A percentile compares a stretch with the other conserved stretches of the same genome.
Evolutionary conservation across 2,113 vertebrate genomes (phyloP).

Genomic region (Carassius auratus): DNA sequence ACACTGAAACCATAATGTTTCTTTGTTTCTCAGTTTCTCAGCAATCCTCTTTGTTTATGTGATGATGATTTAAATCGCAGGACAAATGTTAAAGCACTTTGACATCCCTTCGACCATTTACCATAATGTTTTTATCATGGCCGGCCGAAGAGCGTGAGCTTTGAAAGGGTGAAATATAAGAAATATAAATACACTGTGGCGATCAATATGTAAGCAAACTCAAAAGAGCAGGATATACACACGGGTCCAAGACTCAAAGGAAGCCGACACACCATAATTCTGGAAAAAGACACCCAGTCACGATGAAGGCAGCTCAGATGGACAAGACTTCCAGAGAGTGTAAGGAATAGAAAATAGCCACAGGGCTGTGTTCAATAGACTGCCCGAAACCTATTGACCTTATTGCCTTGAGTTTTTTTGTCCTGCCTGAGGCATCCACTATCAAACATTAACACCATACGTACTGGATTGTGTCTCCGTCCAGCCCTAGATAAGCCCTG

Average conservation of each 20-base stretch:
- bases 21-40: background rate
- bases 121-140: conserved; percentile 26
- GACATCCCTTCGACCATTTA: background rate
- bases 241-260: conserved; percentile 1
- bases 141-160: background rate
- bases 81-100: conserved; percentile 11
- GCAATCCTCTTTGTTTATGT: background rate
- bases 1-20: background rate
- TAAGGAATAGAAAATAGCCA: conserved; percentile 67
- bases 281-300: conserved; percentile 49
- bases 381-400: conserved; percentile 70
- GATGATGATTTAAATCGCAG: background rate
- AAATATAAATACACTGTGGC: conserved; percentile 26
- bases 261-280: background rate
- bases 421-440: conserved; percentile 66
- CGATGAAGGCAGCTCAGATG: conserved; percentile 68
- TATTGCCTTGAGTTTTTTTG: conserved; percentile 68
- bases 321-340: conserved; percentile 58
- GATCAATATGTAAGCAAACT: conserved; percentile 42
- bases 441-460: conserved; percentile 71
- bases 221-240: conserved; percentile 31
- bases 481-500: conserved; percentile 57
- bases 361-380: conserved; percentile 61
- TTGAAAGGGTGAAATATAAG: conserved; percentile 31
- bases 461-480: conserved; percentile 65